phyloP scores from a whole-genome alignment of 2,113 vertebrate species.

The Rynchops niger region DNA sequence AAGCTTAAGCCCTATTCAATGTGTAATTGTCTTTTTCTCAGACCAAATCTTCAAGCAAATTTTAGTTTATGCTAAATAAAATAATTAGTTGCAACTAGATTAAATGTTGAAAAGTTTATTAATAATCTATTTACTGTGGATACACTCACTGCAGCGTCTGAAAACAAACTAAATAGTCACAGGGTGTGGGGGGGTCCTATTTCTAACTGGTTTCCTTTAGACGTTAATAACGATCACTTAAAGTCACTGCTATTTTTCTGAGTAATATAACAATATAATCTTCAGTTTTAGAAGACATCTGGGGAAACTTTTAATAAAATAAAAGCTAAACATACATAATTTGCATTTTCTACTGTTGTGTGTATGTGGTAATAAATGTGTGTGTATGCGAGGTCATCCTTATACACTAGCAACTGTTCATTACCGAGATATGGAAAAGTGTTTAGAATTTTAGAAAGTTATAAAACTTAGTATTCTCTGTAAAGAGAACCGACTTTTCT shows the following conservation, averaged over 20 bases:
- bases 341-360: not conserved
- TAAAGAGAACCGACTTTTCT: not conserved
- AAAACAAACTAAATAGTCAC: conserved; percentile 38
- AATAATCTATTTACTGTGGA: conserved; percentile 27
- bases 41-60: not conserved
- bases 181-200: not conserved
- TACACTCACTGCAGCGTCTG: not conserved
- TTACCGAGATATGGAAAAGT: not conserved
- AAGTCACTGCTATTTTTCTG: conserved; percentile 11
- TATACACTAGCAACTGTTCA: not conserved
- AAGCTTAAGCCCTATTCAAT: not conserved
- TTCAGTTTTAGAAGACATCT: not conserved
- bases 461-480: not conserved
- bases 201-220: conserved; percentile 54
- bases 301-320: not conserved
- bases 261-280: not conserved
- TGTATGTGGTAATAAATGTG: not conserved
- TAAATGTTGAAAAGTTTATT: conserved; percentile 18
- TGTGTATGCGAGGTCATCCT: not conserved
- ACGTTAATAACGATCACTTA: not conserved
- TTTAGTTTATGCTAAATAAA: not conserved
- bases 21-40: conserved; percentile 19
- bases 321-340: not conserved
- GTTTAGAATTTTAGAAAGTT: not conserved
- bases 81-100: not conserved